phyloP scores from a whole-genome alignment of 2,797 vertebrate species.

The Chaenodraco wilsoni region DNA sequence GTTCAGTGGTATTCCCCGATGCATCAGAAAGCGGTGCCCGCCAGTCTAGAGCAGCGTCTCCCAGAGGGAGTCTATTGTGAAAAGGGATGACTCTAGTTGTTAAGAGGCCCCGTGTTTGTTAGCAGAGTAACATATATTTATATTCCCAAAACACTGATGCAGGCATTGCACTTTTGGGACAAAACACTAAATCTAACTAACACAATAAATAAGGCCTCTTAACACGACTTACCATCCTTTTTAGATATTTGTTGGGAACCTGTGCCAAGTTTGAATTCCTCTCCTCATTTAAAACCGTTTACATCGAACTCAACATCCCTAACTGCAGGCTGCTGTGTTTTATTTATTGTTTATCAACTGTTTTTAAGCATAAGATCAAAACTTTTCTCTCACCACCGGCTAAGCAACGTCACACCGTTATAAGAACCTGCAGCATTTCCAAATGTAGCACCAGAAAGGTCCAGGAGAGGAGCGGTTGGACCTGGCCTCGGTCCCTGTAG shows the following conservation, averaged over 20 bases:
- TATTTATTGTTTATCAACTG: not conserved
- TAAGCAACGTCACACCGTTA: slow-evolving; percentile 10
- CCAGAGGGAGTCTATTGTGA: slow-evolving; percentile 47
- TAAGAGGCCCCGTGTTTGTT: slow-evolving; percentile 48
- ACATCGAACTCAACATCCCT: slow-evolving; percentile 13
- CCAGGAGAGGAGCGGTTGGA: slow-evolving; percentile 33
- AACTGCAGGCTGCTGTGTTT: slow-evolving; percentile 10
- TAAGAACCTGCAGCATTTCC: slow-evolving; percentile 46
- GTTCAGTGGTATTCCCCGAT: slow-evolving; percentile 63
- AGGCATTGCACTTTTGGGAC: not conserved
- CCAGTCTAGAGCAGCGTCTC: slow-evolving; percentile 57
- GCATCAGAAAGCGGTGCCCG: slow-evolving; percentile 57
- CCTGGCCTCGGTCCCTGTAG: slow-evolving; percentile 66
- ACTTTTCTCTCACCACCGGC: slow-evolving; percentile 15
- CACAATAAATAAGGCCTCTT: slow-evolving; percentile 17
- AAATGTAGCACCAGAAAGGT: slow-evolving; percentile 72
- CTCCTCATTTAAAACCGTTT: slow-evolving; percentile 19
- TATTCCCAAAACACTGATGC: slow-evolving; percentile 10
- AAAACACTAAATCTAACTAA: not conserved
- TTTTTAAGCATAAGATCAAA: slow-evolving; percentile 12
- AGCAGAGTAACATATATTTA: slow-evolving; percentile 41
- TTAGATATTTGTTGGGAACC: slow-evolving; percentile 6
- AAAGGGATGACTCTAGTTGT: slow-evolving; percentile 54
- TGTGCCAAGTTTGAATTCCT: slow-evolving; percentile 23
- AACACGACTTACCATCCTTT: slow-evolving; percentile 25